These are phyloP conservation scores for Antechinus stuartii DNA, from an alignment of 2,113 vertebrate genomes.

Conservation along the genomic window DNA sequence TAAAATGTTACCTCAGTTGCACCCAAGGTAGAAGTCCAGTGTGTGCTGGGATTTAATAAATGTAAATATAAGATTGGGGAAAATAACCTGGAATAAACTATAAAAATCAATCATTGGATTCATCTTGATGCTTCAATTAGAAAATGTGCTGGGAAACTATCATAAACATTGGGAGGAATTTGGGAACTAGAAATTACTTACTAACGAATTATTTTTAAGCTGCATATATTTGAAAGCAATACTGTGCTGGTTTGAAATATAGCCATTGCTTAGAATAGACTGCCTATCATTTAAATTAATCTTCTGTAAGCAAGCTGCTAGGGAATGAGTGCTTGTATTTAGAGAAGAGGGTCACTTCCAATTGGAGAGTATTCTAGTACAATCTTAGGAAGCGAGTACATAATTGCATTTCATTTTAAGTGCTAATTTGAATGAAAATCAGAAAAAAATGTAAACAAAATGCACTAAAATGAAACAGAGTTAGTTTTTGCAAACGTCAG, in stretches of 20 bases:
- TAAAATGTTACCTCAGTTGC: conserved; percentile 30
- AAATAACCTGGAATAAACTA: conserved; percentile 53
- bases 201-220: conserved; percentile 70
- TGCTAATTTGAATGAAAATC: conserved; percentile 75
- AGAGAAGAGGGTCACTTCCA: conserved; percentile 64
- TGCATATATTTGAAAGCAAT: conserved; percentile 54
- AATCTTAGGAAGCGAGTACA: conserved; percentile 56
- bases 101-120: conserved; percentile 50
- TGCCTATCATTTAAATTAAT: conserved; percentile 47
- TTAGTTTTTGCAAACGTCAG: conserved; percentile 73
- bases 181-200: conserved; percentile 57
- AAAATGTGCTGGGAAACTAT: conserved; percentile 52
- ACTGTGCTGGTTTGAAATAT: conserved; percentile 72
- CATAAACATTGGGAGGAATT: conserved; percentile 51
- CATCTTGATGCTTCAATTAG: conserved; percentile 31
- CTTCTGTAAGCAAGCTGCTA: conserved; percentile 60
- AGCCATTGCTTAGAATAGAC: conserved; percentile 54
- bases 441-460: conserved; percentile 61
- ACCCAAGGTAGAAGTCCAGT: neutral
- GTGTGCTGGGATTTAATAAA: conserved; percentile 36
- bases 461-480: conserved; percentile 73
- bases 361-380: conserved; percentile 60
- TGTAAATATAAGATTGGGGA: conserved; percentile 60
- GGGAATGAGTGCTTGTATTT: conserved; percentile 61
- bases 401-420: conserved; percentile 73